Conservation (phyloP, 1,140 invertebrate species). For the Paralvinella palmiformis region DNA sequence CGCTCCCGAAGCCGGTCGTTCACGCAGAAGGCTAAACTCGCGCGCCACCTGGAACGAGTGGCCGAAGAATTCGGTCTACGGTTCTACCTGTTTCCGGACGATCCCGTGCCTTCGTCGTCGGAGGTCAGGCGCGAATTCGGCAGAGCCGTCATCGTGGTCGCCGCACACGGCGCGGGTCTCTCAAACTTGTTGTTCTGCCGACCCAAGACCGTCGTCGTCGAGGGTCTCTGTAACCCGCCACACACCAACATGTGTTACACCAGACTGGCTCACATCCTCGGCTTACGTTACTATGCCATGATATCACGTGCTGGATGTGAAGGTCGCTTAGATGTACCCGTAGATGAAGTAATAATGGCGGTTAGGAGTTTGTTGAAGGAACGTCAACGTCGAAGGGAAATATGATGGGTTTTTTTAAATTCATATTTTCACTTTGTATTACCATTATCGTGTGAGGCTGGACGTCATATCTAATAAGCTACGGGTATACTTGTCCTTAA, state of each 20-base stretch:
- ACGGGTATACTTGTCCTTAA: too few relatives aligned
- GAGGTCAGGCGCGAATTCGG: constrained; percentile 1
- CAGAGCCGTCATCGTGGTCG: constrained; percentile 12
- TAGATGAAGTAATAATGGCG: background rate
- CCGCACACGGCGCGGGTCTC: constrained; percentile 13
- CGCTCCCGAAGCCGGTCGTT: constrained; percentile 2
- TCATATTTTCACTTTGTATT: too few relatives aligned
- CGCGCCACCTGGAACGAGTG: background rate
- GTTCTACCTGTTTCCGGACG: constrained; percentile 7
- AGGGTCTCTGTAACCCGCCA: constrained; percentile 12
- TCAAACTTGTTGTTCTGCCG: constrained; percentile 13
- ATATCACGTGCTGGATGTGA: constrained; percentile 18
- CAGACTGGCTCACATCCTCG: constrained; percentile 14
- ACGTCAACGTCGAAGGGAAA: too few relatives aligned
- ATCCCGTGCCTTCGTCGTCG: constrained; percentile 1
- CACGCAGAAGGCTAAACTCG: background rate
- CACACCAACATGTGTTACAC: constrained; percentile 22
- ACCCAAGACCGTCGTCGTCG: constrained; percentile 13
- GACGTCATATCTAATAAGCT: too few relatives aligned
- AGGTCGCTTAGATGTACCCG: constrained; percentile 2
- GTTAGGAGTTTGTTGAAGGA: too few relatives aligned
- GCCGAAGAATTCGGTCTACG: background rate
- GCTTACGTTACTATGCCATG: constrained; percentile 17
- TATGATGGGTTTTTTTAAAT: too few relatives aligned
- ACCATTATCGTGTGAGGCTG: too few relatives aligned